These are phyloP conservation scores for Melanocharis versteri DNA, from an alignment of 2,113 vertebrate genomes.

Conservation along the genomic window DNA sequence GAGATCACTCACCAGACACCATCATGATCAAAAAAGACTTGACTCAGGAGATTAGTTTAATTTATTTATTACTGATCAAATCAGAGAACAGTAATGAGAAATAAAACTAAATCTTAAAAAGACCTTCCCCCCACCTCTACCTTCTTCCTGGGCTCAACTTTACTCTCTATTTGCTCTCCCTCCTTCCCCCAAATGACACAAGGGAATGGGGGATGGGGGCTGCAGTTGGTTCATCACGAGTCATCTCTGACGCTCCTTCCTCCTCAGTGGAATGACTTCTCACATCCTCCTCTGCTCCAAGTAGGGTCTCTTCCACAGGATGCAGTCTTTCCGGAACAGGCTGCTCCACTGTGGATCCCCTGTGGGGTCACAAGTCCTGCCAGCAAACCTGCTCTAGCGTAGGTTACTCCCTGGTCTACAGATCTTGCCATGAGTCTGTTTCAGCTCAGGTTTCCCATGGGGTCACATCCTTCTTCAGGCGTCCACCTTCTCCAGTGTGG, in stretches of 20 bases:
- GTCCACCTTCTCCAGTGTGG: neutral
- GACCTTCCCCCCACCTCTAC: accelerated
- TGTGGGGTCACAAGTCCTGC: neutral
- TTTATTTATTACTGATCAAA: neutral
- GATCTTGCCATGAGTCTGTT: neutral
- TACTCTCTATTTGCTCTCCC: neutral
- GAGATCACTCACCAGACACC: neutral
- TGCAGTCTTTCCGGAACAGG: neutral
- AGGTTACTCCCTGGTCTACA: neutral
- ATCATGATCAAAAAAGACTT: accelerated
- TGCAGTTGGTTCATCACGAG: neutral
- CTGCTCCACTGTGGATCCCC: neutral
- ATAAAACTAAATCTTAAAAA: neutral
- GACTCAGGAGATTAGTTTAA: neutral
- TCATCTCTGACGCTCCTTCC: neutral
- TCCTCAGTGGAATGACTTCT: neutral
- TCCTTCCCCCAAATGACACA: accelerated
- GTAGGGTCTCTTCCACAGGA: neutral
- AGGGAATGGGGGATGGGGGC: no score
- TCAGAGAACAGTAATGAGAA: neutral
- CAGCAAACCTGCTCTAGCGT: neutral
- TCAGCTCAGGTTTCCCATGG: neutral
- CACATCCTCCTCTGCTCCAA: neutral
- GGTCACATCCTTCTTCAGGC: neutral
- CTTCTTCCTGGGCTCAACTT: neutral